Percentiles rank a stretch among this genome's conserved stretches.
These are phyloP conservation scores for Dendroctonus valens DNA, from an alignment of 1,140 invertebrate genomes.

Conservation along the genomic window DNA sequence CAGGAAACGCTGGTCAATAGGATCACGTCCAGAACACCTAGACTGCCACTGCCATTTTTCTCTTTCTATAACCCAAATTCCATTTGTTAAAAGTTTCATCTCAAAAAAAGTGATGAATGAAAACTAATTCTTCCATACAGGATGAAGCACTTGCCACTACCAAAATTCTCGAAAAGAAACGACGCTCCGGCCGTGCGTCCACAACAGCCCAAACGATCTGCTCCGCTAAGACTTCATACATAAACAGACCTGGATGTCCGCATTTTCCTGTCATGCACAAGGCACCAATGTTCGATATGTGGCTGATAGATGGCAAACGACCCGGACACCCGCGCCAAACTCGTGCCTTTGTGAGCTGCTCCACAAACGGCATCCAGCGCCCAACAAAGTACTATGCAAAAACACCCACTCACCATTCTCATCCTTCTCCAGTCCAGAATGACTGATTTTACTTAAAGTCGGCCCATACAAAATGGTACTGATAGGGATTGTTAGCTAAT, in stretches of 20 bases:
- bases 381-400: conserved; percentile 77
- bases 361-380: conserved; percentile 78
- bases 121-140: too few species aligned
- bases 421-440: too few species aligned
- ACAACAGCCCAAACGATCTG: conserved; percentile 91
- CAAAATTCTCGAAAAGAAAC: conserved; percentile 66
- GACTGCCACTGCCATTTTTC: too few species aligned
- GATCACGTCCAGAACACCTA: conserved; percentile 88
- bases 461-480: conserved; percentile 58
- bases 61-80: too few species aligned
- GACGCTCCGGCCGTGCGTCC: conserved; percentile 83
- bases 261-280: conserved; percentile 8
- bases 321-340: conserved; percentile 84
- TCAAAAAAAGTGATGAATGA: too few species aligned
- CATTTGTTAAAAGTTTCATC: too few species aligned
- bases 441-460: conserved; percentile 62
- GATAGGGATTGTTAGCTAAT: conserved; percentile 52
- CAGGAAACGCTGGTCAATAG: conserved; percentile 81
- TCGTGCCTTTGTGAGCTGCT: conserved; percentile 77
- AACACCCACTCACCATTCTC: background rate
- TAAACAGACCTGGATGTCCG: conserved; percentile 62
- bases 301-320: conserved; percentile 80
- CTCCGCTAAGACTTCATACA: conserved; percentile 91
- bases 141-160: too few species aligned
- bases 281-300: conserved; percentile 56